Evolutionary conservation across 2,888 invertebrate species (phyloP).

Genomic region (Troides oblongomaculatus): DNA sequence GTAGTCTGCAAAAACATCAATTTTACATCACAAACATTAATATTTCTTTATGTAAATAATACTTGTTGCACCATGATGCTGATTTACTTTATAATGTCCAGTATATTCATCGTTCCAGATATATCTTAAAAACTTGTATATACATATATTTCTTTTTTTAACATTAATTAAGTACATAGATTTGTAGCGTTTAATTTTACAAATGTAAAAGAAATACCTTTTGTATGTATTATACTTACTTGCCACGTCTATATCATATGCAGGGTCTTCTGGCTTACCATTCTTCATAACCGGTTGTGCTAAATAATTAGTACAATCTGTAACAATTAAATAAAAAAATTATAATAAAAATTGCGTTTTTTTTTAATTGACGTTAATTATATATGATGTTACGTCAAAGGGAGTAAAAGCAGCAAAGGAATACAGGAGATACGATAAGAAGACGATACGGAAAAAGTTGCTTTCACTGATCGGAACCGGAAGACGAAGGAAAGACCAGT

Average conservation of each 20-base stretch:
- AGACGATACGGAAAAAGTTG: no score
- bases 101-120: no score
- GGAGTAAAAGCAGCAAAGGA: no score
- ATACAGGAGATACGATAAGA: no score
- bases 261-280: constrained; percentile 55
- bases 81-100: no score
- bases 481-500: no score
- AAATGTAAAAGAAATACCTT: background rate
- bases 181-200: background rate
- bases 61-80: no score
- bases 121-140: background rate
- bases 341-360: no score
- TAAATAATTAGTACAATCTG: constrained; percentile 72
- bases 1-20: constrained; percentile 82
- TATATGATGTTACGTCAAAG: no score
- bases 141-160: background rate
- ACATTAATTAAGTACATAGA: background rate
- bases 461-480: no score
- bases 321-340: constrained; percentile 43
- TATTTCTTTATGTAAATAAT: constrained; percentile 3
- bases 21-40: background rate
- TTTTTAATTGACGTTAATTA: no score
- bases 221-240: constrained; percentile 54
- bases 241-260: constrained; percentile 65
- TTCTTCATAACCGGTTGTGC: constrained; percentile 55